These are phyloP conservation scores for Athene cunicularia DNA, from an alignment of 2,113 vertebrate genomes.

Conservation along the genomic window DNA sequence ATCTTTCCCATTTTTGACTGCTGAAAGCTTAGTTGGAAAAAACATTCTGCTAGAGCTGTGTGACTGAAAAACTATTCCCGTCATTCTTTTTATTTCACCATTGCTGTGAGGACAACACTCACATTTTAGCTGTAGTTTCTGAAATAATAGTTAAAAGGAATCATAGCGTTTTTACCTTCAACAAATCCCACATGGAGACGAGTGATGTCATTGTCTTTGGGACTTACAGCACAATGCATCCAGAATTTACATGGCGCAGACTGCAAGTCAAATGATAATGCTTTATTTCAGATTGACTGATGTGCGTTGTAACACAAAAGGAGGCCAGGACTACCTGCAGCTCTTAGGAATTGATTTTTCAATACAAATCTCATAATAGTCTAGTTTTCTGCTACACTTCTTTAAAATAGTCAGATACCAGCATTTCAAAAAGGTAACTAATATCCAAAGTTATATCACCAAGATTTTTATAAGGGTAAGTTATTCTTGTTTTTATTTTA, in stretches of 20 bases:
- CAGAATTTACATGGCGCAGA: not conserved
- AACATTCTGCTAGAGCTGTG: not conserved
- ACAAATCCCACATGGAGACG: fast-evolving
- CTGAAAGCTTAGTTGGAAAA: conserved; percentile 4
- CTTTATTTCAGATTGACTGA: not conserved
- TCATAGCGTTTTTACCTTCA: not conserved
- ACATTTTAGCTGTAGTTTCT: fast-evolving
- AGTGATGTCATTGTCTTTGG: not conserved
- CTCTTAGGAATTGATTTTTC: not conserved
- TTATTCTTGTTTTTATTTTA: not conserved
- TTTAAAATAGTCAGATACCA: not conserved
- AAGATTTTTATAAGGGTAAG: not conserved
- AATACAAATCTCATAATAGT: not conserved
- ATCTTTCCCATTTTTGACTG: conserved; percentile 1
- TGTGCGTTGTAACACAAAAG: not conserved
- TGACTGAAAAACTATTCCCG: not conserved
- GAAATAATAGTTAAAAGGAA: not conserved
- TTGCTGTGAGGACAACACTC: not conserved
- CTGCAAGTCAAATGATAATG: not conserved
- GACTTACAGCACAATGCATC: not conserved
- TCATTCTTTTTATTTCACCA: not conserved
- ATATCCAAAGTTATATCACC: not conserved
- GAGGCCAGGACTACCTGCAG: conserved; percentile 18
- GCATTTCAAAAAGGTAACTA: not conserved
- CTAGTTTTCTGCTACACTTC: not conserved